Evolutionary conservation across 1,140 invertebrate species (phyloP).

Genomic region (Drosophila seguyi): DNA sequence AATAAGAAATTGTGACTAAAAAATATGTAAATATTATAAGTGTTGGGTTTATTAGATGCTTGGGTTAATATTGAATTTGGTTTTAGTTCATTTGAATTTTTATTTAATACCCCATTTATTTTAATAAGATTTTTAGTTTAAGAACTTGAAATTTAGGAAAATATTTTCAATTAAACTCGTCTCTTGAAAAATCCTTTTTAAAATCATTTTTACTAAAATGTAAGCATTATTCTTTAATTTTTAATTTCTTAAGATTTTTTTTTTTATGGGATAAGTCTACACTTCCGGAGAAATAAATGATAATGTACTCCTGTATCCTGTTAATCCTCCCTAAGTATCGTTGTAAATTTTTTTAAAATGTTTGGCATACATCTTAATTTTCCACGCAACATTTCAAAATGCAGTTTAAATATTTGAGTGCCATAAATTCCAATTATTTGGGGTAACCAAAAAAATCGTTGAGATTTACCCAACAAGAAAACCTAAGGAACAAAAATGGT

Average conservation of each 20-base stretch:
- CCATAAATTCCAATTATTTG: conserved; percentile 70
- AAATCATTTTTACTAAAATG: not conserved
- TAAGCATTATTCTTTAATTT: no score
- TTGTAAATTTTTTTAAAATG: not conserved
- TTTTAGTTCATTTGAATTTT: not conserved
- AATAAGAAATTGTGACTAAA: not conserved
- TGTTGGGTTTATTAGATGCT: not conserved
- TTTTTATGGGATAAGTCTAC: no score
- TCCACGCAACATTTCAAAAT: conserved; percentile 3
- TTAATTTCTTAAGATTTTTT: not conserved
- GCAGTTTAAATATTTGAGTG: conserved; percentile 32
- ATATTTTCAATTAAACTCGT: no score
- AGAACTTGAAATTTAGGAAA: not conserved
- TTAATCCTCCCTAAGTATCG: no score
- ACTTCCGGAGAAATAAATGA: no score
- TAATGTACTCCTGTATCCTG: no score
- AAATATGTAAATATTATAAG: not conserved
- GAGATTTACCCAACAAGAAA: conserved; percentile 15
- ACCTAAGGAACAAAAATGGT: conserved; percentile 17
- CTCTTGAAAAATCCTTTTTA: not conserved
- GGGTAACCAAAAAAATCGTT: not conserved
- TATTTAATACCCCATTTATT: not conserved
- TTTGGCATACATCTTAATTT: conserved; percentile 1
- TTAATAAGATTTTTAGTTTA: not conserved
- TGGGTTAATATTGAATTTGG: no score